phyloP scores from a whole-genome alignment of 2,888 invertebrate species.

The Synanthedon myopaeformis region DNA sequence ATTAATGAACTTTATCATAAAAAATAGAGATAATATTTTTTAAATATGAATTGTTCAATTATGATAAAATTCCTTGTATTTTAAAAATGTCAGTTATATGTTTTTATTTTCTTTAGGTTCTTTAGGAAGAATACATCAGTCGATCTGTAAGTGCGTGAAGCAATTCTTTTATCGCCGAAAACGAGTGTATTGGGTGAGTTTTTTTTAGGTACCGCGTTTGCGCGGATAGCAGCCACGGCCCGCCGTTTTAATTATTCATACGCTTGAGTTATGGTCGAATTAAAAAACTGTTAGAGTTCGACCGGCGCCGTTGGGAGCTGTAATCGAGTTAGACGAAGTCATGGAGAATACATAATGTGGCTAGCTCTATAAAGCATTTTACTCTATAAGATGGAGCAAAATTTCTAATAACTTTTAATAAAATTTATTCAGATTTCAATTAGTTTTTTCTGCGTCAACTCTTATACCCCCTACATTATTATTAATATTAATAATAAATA shows the following conservation, averaged over 20 bases:
- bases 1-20: too few relatives aligned
- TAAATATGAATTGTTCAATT: too few relatives aligned
- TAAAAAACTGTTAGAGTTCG: constrained; percentile 71
- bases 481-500: too few relatives aligned
- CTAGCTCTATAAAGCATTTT: not conserved
- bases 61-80: too few relatives aligned
- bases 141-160: constrained; percentile 58
- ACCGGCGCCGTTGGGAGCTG: constrained; percentile 56
- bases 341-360: constrained; percentile 59
- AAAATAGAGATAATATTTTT: too few relatives aligned
- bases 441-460: too few relatives aligned
- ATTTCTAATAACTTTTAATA: too few relatives aligned
- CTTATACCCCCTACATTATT: too few relatives aligned
- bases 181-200: constrained; percentile 28
- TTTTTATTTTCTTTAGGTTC: too few relatives aligned
- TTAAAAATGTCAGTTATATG: too few relatives aligned
- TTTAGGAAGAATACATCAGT: constrained; percentile 11
- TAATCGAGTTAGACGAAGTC: constrained; percentile 64
- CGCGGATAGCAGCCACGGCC: constrained; percentile 50
- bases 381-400: not conserved
- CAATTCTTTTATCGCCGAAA: constrained; percentile 59
- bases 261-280: constrained; percentile 71
- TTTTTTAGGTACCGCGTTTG: constrained; percentile 57
- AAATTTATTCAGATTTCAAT: too few relatives aligned
- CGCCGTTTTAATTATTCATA: constrained; percentile 70